Percentiles rank a stretch among this genome's conserved stretches.
Conservation (phyloP, 2,797 vertebrate genomes). For the Coendou prehensilis region DNA sequence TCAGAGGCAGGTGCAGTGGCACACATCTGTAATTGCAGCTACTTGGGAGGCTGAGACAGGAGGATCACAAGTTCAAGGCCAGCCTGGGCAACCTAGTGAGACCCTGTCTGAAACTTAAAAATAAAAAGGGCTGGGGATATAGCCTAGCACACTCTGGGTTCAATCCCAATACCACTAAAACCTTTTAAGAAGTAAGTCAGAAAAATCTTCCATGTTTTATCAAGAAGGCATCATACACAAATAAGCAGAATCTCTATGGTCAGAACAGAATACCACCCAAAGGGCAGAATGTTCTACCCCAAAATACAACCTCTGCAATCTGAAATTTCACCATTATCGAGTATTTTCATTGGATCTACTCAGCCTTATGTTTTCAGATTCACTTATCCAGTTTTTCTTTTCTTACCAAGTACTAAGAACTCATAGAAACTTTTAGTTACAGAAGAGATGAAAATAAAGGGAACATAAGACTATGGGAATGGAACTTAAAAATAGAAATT, state of each 20-base stretch:
- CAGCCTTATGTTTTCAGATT: background rate
- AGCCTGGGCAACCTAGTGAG: background rate
- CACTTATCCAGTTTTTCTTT: background rate
- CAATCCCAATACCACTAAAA: background rate
- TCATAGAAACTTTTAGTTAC: background rate
- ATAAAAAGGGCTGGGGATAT: background rate
- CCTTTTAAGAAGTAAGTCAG: background rate
- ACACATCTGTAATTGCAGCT: background rate
- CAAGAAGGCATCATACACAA: background rate
- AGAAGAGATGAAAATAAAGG: background rate
- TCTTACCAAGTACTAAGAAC: background rate
- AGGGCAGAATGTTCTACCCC: background rate
- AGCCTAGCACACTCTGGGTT: background rate
- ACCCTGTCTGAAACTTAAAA: background rate
- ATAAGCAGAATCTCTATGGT: background rate
- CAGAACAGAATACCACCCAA: background rate
- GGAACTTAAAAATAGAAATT: background rate
- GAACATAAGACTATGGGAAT: background rate
- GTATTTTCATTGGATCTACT: background rate
- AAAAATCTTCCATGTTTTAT: constrained; percentile 11
- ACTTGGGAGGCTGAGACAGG: background rate
- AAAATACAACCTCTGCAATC: background rate
- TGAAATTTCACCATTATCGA: constrained; percentile 40
- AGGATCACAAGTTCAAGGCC: background rate
- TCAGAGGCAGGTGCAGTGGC: background rate